Base-by-base conservation (phyloP, 2,888 invertebrate genomes). In the Venusia cambrica region DNA sequence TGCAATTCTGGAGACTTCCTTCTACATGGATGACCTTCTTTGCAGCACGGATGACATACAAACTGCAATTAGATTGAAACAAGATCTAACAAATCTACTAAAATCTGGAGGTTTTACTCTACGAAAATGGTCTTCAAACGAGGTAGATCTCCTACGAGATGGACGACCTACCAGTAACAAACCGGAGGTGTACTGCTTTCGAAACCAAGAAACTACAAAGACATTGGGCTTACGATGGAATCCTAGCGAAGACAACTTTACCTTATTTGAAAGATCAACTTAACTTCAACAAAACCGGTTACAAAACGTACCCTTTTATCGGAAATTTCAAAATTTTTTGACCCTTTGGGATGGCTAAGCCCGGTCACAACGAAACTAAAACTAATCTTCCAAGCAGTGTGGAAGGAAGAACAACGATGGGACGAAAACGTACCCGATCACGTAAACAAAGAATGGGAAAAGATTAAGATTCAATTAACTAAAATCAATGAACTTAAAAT, bases 61-160 rank as follows among this genome's bases (percentile, higher is more conserved):
- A 22, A n/a, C 13, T 7, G 42, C 28, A 4, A 29, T 25, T 14
- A 4, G 21, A 28, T 5, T 38, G n/a, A 10, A 22, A 19, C 3
- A 19, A 8, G 35, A 49, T 4, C 14, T 48, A 3, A 43, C 36
- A 3, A 8, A 18, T 1, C 8, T 45, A 10, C 13, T 48, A 5
- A 34, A 38, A 9, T 9, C 20, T 2, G 50, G 39, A 2, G 53
- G 53, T 1, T 50, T 53, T 11, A 22, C 12, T 7, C 6, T 48
- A 13, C 8, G 41, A 22, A 51, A 51, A 24, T 48, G 44, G 34
- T 16, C 19, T 2, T 22, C 38, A 1, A 45, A 39, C 19, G 4
- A 14, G 8, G 6, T 13, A 13, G 15, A 31, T 16, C 8, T 30
- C 13, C 18, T 18, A 36, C 19, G 9, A 5, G 4, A 4, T 5